Conservation (phyloP, 2,888 invertebrate species). For the Nephrotoma flavescens region DNA sequence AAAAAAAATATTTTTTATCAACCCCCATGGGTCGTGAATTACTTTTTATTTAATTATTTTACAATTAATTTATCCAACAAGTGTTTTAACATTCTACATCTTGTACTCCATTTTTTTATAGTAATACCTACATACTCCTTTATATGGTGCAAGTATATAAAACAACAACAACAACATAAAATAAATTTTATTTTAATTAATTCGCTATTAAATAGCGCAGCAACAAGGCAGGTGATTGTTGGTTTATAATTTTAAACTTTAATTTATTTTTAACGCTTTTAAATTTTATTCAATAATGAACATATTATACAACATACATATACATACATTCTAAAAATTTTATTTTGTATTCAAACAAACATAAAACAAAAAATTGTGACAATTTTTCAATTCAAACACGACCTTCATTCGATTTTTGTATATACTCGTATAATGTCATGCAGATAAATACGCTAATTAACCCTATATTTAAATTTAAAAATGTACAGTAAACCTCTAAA, state of each 20-base stretch:
- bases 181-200: background rate
- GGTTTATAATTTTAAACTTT: background rate
- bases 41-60: background rate
- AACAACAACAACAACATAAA: background rate
- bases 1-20: background rate
- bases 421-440: background rate
- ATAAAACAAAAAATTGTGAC: background rate
- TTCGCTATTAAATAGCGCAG: background rate
- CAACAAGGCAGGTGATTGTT: background rate
- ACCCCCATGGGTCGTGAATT: background rate
- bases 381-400: background rate
- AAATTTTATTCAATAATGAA: background rate
- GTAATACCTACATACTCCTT: background rate
- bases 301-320: no score
- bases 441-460: background rate
- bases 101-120: background rate
- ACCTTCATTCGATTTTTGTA: background rate
- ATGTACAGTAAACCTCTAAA: background rate
- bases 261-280: background rate
- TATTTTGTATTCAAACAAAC: background rate
- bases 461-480: background rate
- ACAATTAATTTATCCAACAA: background rate
- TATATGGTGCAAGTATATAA: background rate
- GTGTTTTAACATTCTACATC: background rate
- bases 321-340: background rate